Evolutionary conservation across 2,797 vertebrate genomes (phyloP).

Genomic region (Cynopterus sphinx): DNA sequence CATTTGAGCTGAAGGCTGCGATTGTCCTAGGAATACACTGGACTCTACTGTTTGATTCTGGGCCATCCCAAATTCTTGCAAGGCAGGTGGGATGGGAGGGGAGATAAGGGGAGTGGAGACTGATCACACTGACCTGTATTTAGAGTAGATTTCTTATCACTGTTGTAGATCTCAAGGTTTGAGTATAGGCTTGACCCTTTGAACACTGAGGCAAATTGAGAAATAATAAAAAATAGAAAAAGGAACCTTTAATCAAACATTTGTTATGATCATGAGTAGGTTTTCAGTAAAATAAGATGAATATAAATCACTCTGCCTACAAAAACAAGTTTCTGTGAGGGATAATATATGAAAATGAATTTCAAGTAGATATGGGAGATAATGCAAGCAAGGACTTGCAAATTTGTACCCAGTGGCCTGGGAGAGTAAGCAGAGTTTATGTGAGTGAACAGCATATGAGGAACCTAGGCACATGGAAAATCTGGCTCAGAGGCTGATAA

Average conservation of each 20-base stretch:
- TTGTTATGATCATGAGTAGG: not conserved
- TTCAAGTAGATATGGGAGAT: not conserved
- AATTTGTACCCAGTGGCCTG: not conserved
- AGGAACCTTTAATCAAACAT: not conserved
- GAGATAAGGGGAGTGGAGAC: not conserved
- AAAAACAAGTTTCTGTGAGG: not conserved
- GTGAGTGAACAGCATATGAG: not conserved
- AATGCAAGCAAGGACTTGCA: not conserved
- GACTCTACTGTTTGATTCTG: not conserved
- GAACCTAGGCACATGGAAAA: not conserved
- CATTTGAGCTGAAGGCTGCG: not conserved
- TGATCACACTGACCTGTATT: not conserved
- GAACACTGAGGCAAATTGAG: not conserved
- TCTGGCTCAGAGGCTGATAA: not conserved
- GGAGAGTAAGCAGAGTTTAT: not conserved
- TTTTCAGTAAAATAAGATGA: conserved; percentile 9
- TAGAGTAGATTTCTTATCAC: not conserved
- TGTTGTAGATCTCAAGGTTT: not conserved
- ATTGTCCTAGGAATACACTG: not conserved
- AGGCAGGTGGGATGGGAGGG: not conserved
- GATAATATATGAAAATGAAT: not conserved
- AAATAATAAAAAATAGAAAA: not conserved
- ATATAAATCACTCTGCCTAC: not conserved
- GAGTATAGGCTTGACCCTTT: not conserved
- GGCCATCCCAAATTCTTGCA: not conserved